A percentile compares a stretch with the other conserved stretches of the same genome.
Conservation (phyloP, 2,113 vertebrate species). For the Pedionomus torquatus region DNA sequence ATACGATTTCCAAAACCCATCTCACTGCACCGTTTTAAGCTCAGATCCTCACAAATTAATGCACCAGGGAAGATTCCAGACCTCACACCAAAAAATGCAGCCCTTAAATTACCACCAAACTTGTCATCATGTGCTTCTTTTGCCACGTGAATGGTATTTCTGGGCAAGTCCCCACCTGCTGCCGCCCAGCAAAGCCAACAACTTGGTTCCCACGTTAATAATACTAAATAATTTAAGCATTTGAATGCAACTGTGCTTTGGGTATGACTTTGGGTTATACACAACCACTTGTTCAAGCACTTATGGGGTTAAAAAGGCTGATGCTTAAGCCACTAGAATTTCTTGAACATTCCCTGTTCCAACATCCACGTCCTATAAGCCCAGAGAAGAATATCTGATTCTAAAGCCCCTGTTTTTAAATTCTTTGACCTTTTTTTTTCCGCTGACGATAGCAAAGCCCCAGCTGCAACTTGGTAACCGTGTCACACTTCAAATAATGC, state of each 20-base stretch:
- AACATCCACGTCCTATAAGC: background rate
- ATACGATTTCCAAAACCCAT: background rate
- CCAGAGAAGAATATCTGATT: background rate
- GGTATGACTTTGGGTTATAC: background rate
- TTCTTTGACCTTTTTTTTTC: background rate
- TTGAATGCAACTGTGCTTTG: background rate
- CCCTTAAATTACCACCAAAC: background rate
- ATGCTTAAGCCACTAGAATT: background rate
- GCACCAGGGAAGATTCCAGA: background rate
- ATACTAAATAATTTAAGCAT: background rate
- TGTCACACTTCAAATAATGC: background rate
- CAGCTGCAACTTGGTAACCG: background rate
- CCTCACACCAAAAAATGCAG: background rate
- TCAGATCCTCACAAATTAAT: background rate
- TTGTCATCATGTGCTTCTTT: background rate
- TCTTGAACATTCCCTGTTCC: background rate
- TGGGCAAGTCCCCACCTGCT: background rate
- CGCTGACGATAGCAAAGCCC: background rate
- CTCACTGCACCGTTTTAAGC: background rate
- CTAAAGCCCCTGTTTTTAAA: background rate
- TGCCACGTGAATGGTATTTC: background rate
- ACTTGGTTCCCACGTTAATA: background rate
- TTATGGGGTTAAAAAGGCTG: background rate
- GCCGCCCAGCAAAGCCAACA: background rate
- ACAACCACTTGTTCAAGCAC: background rate